Base-by-base conservation (phyloP, 2,888 invertebrate species). In the Megamerina dolium region DNA sequence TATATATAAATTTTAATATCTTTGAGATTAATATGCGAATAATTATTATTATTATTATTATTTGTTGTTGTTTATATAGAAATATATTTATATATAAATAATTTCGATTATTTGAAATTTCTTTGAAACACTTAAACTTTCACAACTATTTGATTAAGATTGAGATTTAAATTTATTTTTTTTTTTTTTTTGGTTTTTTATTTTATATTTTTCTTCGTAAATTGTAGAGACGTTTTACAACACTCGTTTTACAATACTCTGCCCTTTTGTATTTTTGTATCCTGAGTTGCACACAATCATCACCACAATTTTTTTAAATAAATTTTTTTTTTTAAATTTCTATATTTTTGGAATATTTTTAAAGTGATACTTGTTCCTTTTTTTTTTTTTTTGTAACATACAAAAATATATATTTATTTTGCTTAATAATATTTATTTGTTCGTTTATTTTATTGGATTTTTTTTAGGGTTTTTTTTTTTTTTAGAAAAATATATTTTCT, bases 231-330 rank as follows among this genome's bases (percentile, higher is more conserved):
- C 21, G 14, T 23, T 23, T 2, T 30, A 27, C 18, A 38, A 38
- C 10, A 18, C 6, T 18, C 19, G 19, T 13, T 18, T 12, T 9
- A 14, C 14, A 17, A 19, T n/a, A 21, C 23, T 21, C 30, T 18
- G 29, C 23, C 19, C 26, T 27, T 19, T 35, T 34, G 9, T 10
- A 17, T 32, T 37, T 26, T 17, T 35, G 20, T 37, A 36, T 27
- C 42, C 42, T 42, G 42, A 42, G 42, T 42, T 36, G 20, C 18
- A 41, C 21, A 42, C 30, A 35, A 36, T 37, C 36, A n/a, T n/a
- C n/a, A n/a, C 36, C 42, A 36, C 42, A 37, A 30, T 35, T 41
- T 31, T 16, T 17, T 3, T 13, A 13, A 12, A n/a, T n/a, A 43
- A 20, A 36, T 37, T 39, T 21, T 14, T 21, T 21, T 26, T 27